phyloP scores from a whole-genome alignment of 2,888 invertebrate genomes.

The Cosmorhoe ocellata region DNA sequence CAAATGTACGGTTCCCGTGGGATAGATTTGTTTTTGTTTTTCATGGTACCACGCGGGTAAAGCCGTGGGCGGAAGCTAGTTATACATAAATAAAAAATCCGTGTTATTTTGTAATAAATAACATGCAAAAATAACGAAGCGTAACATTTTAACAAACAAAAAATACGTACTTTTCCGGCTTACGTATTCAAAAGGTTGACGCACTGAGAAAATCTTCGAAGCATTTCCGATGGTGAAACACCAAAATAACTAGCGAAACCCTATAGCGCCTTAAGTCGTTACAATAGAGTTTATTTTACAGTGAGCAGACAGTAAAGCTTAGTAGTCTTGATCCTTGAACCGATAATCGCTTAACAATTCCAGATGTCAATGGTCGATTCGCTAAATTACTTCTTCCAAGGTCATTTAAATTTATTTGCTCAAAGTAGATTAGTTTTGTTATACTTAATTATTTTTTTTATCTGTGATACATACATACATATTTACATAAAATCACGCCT shows the following conservation, averaged over 20 bases:
- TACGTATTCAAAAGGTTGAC: slow-evolving; percentile 39
- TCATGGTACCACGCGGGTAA: no score
- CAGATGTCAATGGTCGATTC: slow-evolving; percentile 27
- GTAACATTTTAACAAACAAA: slow-evolving; percentile 17
- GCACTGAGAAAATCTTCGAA: slow-evolving; percentile 44
- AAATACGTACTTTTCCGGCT: slow-evolving; percentile 28
- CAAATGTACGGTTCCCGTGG: no score
- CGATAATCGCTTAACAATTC: slow-evolving; percentile 22
- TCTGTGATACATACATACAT: no score
- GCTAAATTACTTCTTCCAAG: slow-evolving; percentile 25
- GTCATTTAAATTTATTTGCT: not conserved
- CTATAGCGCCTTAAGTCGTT: not conserved
- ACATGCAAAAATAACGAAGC: slow-evolving; percentile 22
- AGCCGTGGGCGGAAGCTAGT: no score
- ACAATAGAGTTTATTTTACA: slow-evolving; percentile 8
- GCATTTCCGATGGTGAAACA: slow-evolving; percentile 40
- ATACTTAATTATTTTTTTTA: no score
- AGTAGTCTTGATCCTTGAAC: slow-evolving; percentile 27
- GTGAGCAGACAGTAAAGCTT: not conserved
- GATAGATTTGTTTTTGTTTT: no score
- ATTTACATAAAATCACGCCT: no score
- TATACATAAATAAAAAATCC: not conserved
- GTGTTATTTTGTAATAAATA: slow-evolving; percentile 2
- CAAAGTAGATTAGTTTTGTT: no score
- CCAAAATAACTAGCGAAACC: not conserved